Conservation (phyloP, 1,140 invertebrate genomes). For the Araneus ventricosus region DNA sequence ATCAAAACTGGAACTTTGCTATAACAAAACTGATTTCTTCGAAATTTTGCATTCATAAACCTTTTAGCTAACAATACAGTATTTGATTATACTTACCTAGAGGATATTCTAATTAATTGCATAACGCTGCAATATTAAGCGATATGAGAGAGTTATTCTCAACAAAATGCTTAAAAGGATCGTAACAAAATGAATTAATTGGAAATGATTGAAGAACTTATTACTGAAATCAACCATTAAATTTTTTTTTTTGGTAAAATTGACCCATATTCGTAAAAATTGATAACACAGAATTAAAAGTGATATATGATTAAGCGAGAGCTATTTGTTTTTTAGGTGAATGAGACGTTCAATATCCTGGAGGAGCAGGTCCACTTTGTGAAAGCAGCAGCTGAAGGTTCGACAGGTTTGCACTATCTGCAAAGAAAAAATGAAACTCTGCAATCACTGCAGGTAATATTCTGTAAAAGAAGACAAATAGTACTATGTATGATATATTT, state of each 20-base stretch:
- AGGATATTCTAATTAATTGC: no score
- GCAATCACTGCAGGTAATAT: constrained; percentile 43
- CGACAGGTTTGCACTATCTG: constrained; percentile 77
- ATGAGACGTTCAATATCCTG: constrained; percentile 78
- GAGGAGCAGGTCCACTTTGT: constrained; percentile 78
- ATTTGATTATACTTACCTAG: no score
- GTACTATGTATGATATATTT: no score
- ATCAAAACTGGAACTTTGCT: no score
- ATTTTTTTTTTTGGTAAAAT: background rate
- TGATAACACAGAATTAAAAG: background rate
- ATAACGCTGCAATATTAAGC: no score
- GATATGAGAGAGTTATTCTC: no score
- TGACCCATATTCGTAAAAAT: constrained; percentile 67
- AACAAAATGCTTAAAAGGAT: no score
- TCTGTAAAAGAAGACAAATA: no score
- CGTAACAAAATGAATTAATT: background rate
- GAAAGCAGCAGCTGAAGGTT: constrained; percentile 78
- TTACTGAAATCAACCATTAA: background rate
- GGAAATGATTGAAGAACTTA: background rate
- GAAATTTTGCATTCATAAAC: no score
- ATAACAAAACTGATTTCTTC: no score
- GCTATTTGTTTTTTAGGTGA: constrained; percentile 74
- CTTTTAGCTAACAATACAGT: no score
- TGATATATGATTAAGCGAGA: background rate
- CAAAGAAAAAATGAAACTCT: constrained; percentile 63